A percentile compares a stretch with the other conserved stretches of the same genome.
phyloP scores from a whole-genome alignment of 2,113 vertebrate species.

The Neotoma lepida region DNA sequence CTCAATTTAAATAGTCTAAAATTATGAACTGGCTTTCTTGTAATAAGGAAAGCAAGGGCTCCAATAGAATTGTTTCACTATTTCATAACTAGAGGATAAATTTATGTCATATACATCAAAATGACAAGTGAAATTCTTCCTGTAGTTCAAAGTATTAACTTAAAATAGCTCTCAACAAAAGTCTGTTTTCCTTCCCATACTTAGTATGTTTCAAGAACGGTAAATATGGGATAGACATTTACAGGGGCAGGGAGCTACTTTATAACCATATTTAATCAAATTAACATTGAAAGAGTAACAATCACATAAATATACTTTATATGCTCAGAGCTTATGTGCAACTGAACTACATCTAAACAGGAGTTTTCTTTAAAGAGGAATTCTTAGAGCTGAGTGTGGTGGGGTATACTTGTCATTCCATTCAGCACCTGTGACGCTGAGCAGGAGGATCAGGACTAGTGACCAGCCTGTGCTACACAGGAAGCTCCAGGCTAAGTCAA shows the following conservation, averaged over 20 bases:
- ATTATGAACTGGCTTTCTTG: conserved; percentile 18
- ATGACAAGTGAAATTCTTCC: conserved; percentile 11
- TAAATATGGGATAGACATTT: not conserved
- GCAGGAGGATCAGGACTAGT: not conserved
- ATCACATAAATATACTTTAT: conserved; percentile 24
- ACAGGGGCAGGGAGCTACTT: not conserved
- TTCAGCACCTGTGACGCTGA: not conserved
- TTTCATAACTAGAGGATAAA: not conserved
- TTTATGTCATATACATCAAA: not conserved
- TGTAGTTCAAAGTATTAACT: conserved; percentile 31
- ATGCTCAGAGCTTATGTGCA: conserved; percentile 6
- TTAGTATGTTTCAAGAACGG: conserved; percentile 14
- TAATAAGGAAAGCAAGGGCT: not conserved
- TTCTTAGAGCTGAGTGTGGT: not conserved
- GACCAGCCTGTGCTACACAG: not conserved
- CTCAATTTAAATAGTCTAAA: not conserved
- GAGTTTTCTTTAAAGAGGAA: conserved; percentile 17
- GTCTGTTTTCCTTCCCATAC: not conserved
- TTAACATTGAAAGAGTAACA: not conserved
- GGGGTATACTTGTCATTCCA: not conserved
- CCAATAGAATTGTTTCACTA: not conserved
- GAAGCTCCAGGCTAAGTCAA: not conserved
- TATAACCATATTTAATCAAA: conserved; percentile 17
- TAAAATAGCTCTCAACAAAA: conserved; percentile 51
- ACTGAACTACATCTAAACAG: conserved; percentile 7